Conservation (phyloP, 2,797 vertebrate species). For the Cyclura pinguis region DNA sequence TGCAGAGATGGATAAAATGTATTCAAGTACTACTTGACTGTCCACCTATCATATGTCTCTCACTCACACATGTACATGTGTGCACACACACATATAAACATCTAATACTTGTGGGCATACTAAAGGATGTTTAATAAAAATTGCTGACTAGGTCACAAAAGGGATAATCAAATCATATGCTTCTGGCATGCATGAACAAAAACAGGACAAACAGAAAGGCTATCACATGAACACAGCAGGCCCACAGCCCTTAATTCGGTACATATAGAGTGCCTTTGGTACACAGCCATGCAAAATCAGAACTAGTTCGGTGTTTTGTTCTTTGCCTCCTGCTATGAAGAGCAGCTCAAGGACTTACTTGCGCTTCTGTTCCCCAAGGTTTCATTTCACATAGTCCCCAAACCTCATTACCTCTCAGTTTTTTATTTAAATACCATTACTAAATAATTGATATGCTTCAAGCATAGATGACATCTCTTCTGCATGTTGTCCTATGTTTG, state of each 20-base stretch:
- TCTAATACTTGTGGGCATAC: background rate
- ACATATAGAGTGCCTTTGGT: background rate
- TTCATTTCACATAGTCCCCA: constrained; percentile 2
- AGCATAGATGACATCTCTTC: background rate
- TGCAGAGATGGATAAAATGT: background rate
- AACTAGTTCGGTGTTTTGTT: background rate
- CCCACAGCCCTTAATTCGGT: background rate
- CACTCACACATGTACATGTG: too few relatives aligned
- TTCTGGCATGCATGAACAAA: background rate
- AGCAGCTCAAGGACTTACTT: background rate
- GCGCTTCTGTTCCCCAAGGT: background rate
- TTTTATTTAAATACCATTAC: constrained; percentile 13
- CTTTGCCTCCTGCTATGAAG: background rate
- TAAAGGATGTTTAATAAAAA: background rate
- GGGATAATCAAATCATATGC: background rate
- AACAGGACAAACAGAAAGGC: background rate
- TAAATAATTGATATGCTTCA: constrained; percentile 11
- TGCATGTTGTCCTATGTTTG: background rate
- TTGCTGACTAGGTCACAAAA: background rate
- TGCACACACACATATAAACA: background rate
- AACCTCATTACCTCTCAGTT: background rate
- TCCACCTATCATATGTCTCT: too few relatives aligned
- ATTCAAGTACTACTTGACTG: background rate
- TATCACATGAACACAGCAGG: background rate
- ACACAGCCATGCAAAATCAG: background rate